Evolutionary conservation across 1,140 invertebrate genomes (phyloP).

Genomic region (Drosophila nigromelanica): DNA sequence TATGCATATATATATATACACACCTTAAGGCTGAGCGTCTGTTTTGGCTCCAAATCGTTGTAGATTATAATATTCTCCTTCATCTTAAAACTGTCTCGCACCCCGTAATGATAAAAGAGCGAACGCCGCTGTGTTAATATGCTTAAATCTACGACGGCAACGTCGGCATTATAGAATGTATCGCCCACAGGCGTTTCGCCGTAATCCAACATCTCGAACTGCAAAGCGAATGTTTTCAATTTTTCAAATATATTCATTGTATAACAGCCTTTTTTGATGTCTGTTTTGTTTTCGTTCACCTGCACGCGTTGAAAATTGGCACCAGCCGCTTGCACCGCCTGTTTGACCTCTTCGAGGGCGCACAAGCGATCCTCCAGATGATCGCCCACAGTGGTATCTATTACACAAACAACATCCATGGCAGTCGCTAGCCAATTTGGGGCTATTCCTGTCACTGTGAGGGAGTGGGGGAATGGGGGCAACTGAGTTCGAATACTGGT

Average conservation of each 20-base stretch:
- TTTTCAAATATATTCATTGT: conserved; percentile 35
- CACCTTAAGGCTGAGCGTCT: conserved; percentile 93
- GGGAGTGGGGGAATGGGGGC: conserved; percentile 14
- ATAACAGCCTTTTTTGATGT: conserved; percentile 45
- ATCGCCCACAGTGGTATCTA: conserved; percentile 91
- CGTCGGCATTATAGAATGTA: conserved; percentile 98
- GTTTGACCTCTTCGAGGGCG: conserved; percentile 93
- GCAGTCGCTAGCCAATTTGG: conserved; percentile 63
- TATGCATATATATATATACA: conserved; percentile 29
- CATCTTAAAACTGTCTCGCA: conserved; percentile 99
- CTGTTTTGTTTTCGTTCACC: conserved; percentile 84
- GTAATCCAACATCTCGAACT: conserved; percentile 95
- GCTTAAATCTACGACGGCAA: conserved; percentile 97
- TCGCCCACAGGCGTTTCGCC: conserved; percentile 93
- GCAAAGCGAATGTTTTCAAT: conserved; percentile 26
- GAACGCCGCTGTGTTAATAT: conserved; percentile 94
- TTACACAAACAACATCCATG: conserved; percentile 96
- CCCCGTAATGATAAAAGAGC: conserved; percentile 98
- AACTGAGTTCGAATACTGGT: conserved; percentile 18
- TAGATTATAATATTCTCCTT: conserved; percentile 98
- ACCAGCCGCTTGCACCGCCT: conserved; percentile 91
- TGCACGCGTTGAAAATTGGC: conserved; percentile 93
- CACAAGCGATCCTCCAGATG: conserved; percentile 90
- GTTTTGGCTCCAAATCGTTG: conserved; percentile 94
- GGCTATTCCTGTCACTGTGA: conserved; percentile 61